Evolutionary conservation across 2,797 vertebrate species (phyloP).

Genomic region (Echeneis naucrates): DNA sequence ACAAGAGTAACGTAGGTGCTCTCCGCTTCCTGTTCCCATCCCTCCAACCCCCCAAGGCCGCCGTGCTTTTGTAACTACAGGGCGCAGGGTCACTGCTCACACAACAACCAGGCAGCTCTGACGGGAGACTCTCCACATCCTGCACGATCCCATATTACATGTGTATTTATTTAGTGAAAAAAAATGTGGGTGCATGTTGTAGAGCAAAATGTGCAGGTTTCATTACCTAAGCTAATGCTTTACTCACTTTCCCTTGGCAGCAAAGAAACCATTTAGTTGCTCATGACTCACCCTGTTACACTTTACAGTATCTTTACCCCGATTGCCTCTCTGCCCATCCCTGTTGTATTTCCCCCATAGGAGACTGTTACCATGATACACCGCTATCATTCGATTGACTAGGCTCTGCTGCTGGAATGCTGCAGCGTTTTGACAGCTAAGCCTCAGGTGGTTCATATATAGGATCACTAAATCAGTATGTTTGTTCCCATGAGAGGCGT

Average conservation of each 20-base stretch:
- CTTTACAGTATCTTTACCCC: constrained; percentile 19
- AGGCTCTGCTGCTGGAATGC: constrained; percentile 48
- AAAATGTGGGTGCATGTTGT: background rate
- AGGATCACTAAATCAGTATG: constrained; percentile 51
- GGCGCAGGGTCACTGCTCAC: constrained; percentile 54
- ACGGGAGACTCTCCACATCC: background rate
- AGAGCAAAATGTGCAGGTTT: background rate
- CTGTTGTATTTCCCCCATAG: constrained; percentile 68
- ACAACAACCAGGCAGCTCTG: constrained; percentile 12
- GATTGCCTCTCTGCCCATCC: constrained; percentile 44
- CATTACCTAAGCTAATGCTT: background rate
- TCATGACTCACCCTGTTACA: background rate
- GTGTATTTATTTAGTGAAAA: background rate
- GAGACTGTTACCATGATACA: constrained; percentile 73
- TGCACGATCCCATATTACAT: background rate
- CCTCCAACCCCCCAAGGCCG: constrained; percentile 36
- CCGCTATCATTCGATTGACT: constrained; percentile 49
- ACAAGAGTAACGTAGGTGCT: constrained; percentile 73
- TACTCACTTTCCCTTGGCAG: background rate
- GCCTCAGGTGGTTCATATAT: constrained; percentile 68
- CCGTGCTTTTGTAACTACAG: constrained; percentile 60
- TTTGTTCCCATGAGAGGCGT: constrained; percentile 16
- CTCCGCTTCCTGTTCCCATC: constrained; percentile 66
- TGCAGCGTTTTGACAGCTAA: constrained; percentile 56
- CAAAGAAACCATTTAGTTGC: background rate